A percentile compares a stretch with the other conserved stretches of the same genome.
Evolutionary conservation across 2,797 vertebrate genomes (phyloP).

Genomic region (Thunnus albacares): DNA sequence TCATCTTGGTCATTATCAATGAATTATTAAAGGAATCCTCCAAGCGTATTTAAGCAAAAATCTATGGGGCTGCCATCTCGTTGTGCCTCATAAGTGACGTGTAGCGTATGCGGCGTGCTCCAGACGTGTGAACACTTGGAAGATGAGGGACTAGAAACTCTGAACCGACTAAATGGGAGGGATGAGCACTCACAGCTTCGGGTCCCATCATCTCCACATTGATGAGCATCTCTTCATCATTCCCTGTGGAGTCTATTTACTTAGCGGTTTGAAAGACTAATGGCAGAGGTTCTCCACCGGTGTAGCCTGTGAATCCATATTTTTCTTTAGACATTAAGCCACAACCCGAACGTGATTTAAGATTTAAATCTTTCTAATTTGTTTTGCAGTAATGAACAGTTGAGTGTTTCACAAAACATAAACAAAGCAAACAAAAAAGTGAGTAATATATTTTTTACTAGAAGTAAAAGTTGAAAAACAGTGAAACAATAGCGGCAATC

Average conservation of each 20-base stretch:
- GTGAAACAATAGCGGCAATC: conserved; percentile 15
- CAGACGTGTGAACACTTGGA: conserved; percentile 77
- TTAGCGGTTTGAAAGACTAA: conserved; percentile 65
- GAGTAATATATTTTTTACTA: no score
- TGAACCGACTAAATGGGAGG: conserved; percentile 50
- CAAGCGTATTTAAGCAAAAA: conserved; percentile 88
- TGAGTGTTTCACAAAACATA: background rate
- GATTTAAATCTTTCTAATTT: conserved; percentile 37
- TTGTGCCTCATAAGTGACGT: conserved; percentile 83
- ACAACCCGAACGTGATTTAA: conserved; percentile 31
- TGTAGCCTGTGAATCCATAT: conserved; percentile 41
- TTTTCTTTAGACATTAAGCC: conserved; percentile 49
- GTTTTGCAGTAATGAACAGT: conserved; percentile 24
- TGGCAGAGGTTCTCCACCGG: conserved; percentile 26
- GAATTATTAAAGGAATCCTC: conserved; percentile 89
- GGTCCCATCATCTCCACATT: conserved; percentile 75
- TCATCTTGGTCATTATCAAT: conserved; percentile 89
- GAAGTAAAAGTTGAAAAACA: no score
- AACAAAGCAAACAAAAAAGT: conserved; percentile 17
- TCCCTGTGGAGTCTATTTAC: conserved; percentile 72
- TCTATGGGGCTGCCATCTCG: conserved; percentile 86
- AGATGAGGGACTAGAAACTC: conserved; percentile 63
- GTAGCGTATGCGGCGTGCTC: conserved; percentile 65
- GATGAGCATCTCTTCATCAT: conserved; percentile 76
- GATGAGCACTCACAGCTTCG: conserved; percentile 69